Conservation (phyloP, 2,113 vertebrate species). For the Carlito syrichta region DNA sequence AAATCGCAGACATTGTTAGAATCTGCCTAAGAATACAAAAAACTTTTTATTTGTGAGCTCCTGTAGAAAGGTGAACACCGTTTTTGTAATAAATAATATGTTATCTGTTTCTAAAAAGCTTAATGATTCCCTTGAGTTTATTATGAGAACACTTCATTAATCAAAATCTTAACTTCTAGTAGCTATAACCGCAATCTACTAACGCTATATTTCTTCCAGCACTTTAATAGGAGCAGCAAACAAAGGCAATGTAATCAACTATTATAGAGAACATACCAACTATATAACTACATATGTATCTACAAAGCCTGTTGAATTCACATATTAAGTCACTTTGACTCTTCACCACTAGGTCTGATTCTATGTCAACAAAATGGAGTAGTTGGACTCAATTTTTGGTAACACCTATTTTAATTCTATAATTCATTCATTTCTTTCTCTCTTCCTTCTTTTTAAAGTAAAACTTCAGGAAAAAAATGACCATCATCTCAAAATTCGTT, state of each 20-base stretch:
- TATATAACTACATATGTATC: not conserved
- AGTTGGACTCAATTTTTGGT: not conserved
- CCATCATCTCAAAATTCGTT: not conserved
- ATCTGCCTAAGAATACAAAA: constrained; percentile 24
- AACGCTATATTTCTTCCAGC: not conserved
- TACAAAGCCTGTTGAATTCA: too few relatives aligned
- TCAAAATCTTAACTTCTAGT: constrained; percentile 25
- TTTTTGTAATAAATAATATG: constrained; percentile 40
- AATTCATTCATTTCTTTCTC: not conserved
- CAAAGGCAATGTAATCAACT: not conserved
- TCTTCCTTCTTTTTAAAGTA: not conserved
- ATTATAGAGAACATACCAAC: not conserved
- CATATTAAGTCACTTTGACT: not conserved
- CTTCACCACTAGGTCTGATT: constrained; percentile 14
- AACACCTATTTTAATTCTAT: not conserved
- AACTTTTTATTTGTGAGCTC: constrained; percentile 34
- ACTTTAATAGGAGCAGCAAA: not conserved
- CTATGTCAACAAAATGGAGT: constrained; percentile 4
- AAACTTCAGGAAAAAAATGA: not conserved
- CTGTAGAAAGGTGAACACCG: constrained; percentile 11
- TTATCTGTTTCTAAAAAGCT: constrained; percentile 36
- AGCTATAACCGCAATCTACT: not conserved
- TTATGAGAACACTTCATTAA: constrained; percentile 31
- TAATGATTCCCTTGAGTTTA: constrained; percentile 4
- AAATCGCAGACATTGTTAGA: constrained; percentile 14